Evolutionary conservation across 2,888 invertebrate species (phyloP).

Genomic region (Autographa gamma): DNA sequence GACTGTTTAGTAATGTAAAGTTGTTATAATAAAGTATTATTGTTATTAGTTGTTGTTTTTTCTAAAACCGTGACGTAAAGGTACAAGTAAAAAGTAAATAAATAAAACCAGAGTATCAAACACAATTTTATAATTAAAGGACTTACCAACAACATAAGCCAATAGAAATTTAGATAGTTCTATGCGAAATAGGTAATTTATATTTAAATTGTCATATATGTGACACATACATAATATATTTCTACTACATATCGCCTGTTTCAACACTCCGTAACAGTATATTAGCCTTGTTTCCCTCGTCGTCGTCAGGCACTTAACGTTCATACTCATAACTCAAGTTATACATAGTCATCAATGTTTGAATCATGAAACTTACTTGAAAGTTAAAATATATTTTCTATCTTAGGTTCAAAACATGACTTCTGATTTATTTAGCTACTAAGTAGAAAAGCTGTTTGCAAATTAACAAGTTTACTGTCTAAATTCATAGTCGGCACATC

Average conservation of each 20-base stretch:
- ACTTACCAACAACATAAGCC: neutral
- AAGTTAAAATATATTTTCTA: neutral
- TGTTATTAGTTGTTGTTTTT: conserved; percentile 26
- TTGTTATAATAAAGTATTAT: conserved; percentile 51
- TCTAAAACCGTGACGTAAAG: neutral
- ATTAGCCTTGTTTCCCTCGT: neutral
- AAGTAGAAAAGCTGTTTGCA: too few relatives aligned
- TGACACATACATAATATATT: neutral
- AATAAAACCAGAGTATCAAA: neutral
- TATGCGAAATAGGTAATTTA: neutral
- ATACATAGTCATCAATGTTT: neutral
- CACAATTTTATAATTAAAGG: neutral
- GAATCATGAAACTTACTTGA: neutral
- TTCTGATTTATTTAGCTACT: too few relatives aligned
- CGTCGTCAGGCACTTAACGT: neutral
- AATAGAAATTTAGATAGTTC: neutral
- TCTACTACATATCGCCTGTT: neutral
- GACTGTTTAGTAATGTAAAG: conserved; percentile 34
- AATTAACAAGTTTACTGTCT: too few relatives aligned
- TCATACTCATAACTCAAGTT: neutral
- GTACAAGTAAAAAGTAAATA: neutral
- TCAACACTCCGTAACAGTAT: neutral
- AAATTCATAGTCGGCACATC: too few relatives aligned
- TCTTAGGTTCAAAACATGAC: too few relatives aligned
- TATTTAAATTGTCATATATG: neutral